Percentiles rank a stretch among this genome's conserved stretches.
Conservation (phyloP, 2,113 vertebrate species). For the Butorides virescens region DNA sequence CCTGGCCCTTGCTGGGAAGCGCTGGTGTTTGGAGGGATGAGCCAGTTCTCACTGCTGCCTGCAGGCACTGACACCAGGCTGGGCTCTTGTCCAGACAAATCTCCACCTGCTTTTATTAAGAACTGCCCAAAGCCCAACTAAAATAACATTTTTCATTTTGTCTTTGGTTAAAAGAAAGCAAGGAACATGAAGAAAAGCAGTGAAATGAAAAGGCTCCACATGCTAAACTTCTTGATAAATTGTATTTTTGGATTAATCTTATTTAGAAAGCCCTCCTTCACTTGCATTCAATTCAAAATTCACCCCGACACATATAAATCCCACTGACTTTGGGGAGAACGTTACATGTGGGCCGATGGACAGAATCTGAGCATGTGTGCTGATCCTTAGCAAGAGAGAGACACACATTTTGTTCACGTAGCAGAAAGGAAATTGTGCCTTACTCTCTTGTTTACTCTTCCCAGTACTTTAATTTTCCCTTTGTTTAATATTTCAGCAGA, state of each 20-base stretch:
- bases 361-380: not conserved
- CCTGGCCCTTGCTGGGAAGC: not conserved
- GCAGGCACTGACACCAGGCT: not conserved
- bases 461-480: conserved; percentile 30
- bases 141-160: not conserved
- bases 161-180: not conserved
- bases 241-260: not conserved
- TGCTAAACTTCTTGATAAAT: not conserved
- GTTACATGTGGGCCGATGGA: not conserved
- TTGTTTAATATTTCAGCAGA: conserved; percentile 74
- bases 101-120: not conserved
- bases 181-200: not conserved
- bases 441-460: conserved; percentile 47
- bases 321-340: not conserved
- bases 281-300: not conserved
- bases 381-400: not conserved
- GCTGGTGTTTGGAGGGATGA: not conserved
- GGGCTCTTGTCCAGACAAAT: not conserved
- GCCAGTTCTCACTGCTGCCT: not conserved
- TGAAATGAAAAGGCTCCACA: not conserved
- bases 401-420: not conserved
- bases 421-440: conserved; percentile 57
- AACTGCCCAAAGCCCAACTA: not conserved
- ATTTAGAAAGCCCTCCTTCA: not conserved
- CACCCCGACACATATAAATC: not conserved